Evolutionary conservation across 2,797 vertebrate genomes (phyloP).

Genomic region (Sebastes hubbsi): DNA sequence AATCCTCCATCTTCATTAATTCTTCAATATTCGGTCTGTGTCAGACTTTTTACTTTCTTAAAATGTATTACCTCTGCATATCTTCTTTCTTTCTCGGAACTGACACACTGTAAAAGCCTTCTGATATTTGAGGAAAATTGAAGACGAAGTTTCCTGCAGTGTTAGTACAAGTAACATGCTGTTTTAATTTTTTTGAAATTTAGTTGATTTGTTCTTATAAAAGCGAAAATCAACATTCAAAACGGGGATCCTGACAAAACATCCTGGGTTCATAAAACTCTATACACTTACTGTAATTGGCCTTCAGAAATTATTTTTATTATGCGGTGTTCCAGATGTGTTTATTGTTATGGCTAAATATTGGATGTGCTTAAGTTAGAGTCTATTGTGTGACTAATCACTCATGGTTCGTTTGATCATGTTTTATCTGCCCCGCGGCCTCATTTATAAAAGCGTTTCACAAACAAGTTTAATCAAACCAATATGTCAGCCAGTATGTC

Average conservation of each 20-base stretch:
- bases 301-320: slow-evolving; percentile 43
- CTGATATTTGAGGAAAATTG: not conserved
- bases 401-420: slow-evolving; percentile 60
- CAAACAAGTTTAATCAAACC: slow-evolving; percentile 69
- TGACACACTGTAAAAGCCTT: not conserved
- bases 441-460: slow-evolving; percentile 63
- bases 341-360: slow-evolving; percentile 60
- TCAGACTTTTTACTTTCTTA: not conserved
- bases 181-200: slow-evolving; percentile 22
- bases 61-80: not conserved
- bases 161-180: slow-evolving; percentile 14
- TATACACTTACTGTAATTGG: slow-evolving; percentile 48
- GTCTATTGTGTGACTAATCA: slow-evolving; percentile 67
- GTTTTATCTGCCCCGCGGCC: slow-evolving; percentile 56
- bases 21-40: not conserved
- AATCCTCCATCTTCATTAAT: not conserved
- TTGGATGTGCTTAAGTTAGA: slow-evolving; percentile 62
- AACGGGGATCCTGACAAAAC: slow-evolving; percentile 14
- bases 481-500: slow-evolving; percentile 51
- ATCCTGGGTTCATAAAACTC: slow-evolving; percentile 34
- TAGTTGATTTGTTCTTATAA: not conserved
- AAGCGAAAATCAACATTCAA: slow-evolving; percentile 14
- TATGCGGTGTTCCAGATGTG: slow-evolving; percentile 59
- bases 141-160: not conserved
- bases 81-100: not conserved